These are phyloP conservation scores for Lamprotornis superbus DNA, from an alignment of 2,113 vertebrate genomes.

Conservation along the genomic window DNA sequence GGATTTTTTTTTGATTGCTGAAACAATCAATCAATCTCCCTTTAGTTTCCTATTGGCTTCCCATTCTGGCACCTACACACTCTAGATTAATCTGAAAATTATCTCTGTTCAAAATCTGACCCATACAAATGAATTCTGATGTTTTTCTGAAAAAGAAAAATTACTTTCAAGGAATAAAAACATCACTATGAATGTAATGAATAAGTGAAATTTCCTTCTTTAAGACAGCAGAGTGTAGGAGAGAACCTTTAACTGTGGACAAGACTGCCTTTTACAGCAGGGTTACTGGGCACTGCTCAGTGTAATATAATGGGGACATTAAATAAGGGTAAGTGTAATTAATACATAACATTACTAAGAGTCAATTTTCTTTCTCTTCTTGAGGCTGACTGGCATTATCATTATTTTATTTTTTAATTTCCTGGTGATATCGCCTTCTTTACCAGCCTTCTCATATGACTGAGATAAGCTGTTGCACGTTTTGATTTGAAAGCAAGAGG, in stretches of 20 bases:
- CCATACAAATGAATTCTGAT: not conserved
- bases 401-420: conserved; percentile 66
- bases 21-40: not conserved
- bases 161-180: not conserved
- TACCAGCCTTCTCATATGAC: not conserved
- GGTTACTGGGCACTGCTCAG: not conserved
- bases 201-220: not conserved
- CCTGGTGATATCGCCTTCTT: conserved; percentile 36
- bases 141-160: not conserved
- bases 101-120: not conserved
- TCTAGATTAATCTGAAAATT: not conserved
- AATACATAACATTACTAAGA: conserved; percentile 46
- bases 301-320: not conserved
- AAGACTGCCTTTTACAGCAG: not conserved
- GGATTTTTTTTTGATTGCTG: not conserved
- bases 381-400: not conserved
- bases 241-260: not conserved
- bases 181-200: not conserved
- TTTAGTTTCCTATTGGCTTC: not conserved
- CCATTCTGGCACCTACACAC: fast-evolving
- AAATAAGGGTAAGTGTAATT: conserved; percentile 41
- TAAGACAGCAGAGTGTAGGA: not conserved
- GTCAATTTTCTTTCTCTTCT: conserved; percentile 49
- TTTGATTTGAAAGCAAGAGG: conserved; percentile 45
- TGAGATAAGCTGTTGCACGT: conserved; percentile 56